Base-by-base conservation (phyloP, 2,113 vertebrate species). In the Mystacornis crossleyi region DNA sequence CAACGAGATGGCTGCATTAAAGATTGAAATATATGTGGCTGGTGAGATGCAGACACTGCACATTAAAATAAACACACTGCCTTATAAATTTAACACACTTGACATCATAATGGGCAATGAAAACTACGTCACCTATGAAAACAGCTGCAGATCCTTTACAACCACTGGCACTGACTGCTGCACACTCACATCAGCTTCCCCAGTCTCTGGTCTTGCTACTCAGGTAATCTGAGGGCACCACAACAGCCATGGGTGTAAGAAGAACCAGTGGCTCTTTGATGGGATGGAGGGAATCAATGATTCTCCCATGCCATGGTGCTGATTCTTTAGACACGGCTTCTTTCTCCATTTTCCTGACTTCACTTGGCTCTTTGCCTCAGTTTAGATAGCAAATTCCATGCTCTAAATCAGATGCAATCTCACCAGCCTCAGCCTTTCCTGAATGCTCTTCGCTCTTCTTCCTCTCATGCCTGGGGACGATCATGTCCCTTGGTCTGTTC, bases 11-110 rank as follows among this genome's bases (percentile, higher is more conserved):
- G 93, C 58, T 86, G 69, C 88, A 93, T 91, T 97, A 97, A 90
- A 93, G 90, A 92, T 21, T 93, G 75, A 97, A 93, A 94, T 94
- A 64, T 78, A 84, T 13, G 55, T 85, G 71, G 77, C 60, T 91
- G 82, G 48, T 92, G 93, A 96, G 94, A 92, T 92, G 93, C 81
- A 95, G 80, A 81, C 69, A 3, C 42, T 74, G 83, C 89, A 82
- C 92, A 91, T 89, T 96, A 95, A 94, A 96, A 89, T 71, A 81
- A 94, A 94, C 90, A 93, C 83, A 69, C 58, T 71, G 90, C 60
- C 48, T 66, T 83, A 79, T 95, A 95, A 96, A 92, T 94, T 94
- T 86, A 72, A 89, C 65, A 89, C 81, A 73, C 57, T 66, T 93
- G 95, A 92, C 94, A 93, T 64, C 58, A 53, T 77, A 93, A 92